Evolutionary conservation across 1,140 invertebrate species (phyloP).

Genomic region (Andricus grossulariae): DNA sequence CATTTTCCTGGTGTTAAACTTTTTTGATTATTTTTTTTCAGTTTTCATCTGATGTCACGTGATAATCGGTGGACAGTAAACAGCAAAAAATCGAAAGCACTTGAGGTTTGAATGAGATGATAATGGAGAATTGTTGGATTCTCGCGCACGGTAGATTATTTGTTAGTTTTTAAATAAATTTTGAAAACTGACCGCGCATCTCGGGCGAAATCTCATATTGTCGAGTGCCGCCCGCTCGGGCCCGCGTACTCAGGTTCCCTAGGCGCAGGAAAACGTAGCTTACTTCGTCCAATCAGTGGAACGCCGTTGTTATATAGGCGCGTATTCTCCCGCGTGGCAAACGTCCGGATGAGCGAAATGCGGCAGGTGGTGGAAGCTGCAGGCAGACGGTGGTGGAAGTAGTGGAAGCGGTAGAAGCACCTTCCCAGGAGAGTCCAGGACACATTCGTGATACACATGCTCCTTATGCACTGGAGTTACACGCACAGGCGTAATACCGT

Average conservation of each 20-base stretch:
- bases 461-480: constrained; percentile 42
- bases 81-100: background rate
- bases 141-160: background rate
- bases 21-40: no score
- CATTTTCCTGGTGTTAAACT: no score
- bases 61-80: no score
- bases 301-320: constrained; percentile 75
- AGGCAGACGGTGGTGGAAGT: constrained; percentile 36
- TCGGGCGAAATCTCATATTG: constrained; percentile 73
- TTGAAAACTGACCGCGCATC: constrained; percentile 71
- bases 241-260: constrained; percentile 68
- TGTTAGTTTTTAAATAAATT: background rate
- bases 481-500: constrained; percentile 16
- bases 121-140: background rate
- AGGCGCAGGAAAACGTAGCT: constrained; percentile 70
- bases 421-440: constrained; percentile 38
- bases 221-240: constrained; percentile 69
- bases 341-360: constrained; percentile 51
- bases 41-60: no score
- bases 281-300: constrained; percentile 75
- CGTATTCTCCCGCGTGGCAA: constrained; percentile 66
- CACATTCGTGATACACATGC: constrained; percentile 45
- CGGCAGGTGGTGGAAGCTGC: constrained; percentile 48
- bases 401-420: constrained; percentile 44
- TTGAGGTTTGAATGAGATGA: background rate